Evolutionary conservation across 2,797 vertebrate genomes (phyloP).

Genomic region (Protosalanx chinensis): DNA sequence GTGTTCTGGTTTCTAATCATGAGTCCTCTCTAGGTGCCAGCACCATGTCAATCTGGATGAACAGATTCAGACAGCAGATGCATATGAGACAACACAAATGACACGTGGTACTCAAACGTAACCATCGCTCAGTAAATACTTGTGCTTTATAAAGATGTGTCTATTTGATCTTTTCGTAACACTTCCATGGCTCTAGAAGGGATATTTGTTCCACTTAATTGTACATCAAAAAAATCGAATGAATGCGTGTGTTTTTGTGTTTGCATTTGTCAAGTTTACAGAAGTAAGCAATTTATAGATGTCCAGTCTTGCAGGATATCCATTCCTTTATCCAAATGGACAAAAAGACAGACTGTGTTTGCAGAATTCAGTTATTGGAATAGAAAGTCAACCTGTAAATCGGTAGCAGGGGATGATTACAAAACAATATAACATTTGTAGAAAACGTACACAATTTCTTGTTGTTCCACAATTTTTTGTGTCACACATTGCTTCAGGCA

Average conservation of each 20-base stretch:
- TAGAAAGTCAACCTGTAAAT: background rate
- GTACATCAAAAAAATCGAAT: background rate
- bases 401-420: background rate
- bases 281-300: constrained; percentile 4
- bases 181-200: background rate
- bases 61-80: background rate
- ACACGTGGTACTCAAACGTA: too few species aligned
- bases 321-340: background rate
- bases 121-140: background rate
- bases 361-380: background rate
- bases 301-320: background rate
- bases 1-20: constrained; percentile 10
- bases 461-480: background rate
- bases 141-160: too few species aligned
- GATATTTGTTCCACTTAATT: constrained; percentile 9
- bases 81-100: background rate
- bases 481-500: background rate
- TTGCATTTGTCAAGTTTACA: background rate
- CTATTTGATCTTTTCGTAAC: background rate
- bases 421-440: background rate
- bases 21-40: background rate
- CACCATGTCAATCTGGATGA: background rate
- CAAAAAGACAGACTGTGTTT: background rate
- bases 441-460: background rate
- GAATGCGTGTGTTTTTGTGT: background rate